These are phyloP conservation scores for Folsomia manolachei DNA, from an alignment of 2,888 invertebrate species.

Conservation along the genomic window DNA sequence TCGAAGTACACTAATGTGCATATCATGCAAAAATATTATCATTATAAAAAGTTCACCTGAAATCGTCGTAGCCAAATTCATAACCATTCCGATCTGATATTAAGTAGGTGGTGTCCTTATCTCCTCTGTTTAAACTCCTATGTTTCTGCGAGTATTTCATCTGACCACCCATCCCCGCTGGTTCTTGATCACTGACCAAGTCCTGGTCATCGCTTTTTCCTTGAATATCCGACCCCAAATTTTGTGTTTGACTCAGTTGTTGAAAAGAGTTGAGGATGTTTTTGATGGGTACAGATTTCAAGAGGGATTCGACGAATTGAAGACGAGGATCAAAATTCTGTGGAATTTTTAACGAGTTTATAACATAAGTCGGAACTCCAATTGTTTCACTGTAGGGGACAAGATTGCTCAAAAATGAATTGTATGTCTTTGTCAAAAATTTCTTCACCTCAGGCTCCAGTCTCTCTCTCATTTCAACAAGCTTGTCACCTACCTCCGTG, in stretches of 20 bases:
- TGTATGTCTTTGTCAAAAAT: conserved; percentile 46
- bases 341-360: conserved; percentile 48
- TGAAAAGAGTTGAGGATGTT: background rate
- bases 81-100: conserved; percentile 35
- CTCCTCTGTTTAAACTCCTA: too few species aligned
- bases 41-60: conserved; percentile 16
- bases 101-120: background rate
- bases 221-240: background rate
- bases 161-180: conserved; percentile 45
- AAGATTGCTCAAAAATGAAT: conserved; percentile 43
- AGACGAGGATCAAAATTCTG: conserved; percentile 45
- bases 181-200: conserved; percentile 48
- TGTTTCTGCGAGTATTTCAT: too few species aligned
- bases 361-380: conserved; percentile 43
- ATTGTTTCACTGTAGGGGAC: conserved; percentile 46
- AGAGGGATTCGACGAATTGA: conserved; percentile 41
- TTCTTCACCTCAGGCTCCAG: conserved; percentile 43
- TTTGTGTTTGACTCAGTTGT: background rate
- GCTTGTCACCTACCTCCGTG: conserved; percentile 21
- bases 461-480: conserved; percentile 38
- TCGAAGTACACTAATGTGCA: too few species aligned
- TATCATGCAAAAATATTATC: background rate
- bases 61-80: conserved; percentile 32
- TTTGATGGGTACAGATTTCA: conserved; percentile 27
- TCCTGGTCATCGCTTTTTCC: conserved; percentile 42